Percentiles rank a stretch among this genome's conserved stretches.
These are phyloP conservation scores for Sepiola atlantica DNA, from an alignment of 2,888 invertebrate genomes.

Conservation along the genomic window DNA sequence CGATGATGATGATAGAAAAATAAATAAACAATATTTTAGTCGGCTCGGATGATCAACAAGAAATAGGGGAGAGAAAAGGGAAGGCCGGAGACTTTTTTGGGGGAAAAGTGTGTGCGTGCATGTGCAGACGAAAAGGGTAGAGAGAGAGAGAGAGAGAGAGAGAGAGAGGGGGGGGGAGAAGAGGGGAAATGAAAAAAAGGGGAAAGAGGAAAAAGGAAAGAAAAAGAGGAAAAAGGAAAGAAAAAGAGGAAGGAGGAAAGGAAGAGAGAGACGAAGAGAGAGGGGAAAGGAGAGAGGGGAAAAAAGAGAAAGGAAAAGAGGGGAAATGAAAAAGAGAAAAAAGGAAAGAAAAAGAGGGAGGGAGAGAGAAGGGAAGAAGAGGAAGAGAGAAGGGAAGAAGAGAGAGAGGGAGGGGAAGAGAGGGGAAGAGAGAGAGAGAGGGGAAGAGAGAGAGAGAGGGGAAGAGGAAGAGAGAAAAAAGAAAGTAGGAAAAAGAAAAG, in stretches of 20 bases:
- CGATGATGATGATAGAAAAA: not conserved
- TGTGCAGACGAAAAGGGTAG: not conserved
- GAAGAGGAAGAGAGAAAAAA: not conserved
- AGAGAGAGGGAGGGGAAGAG: not conserved
- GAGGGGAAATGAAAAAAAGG: too few species aligned
- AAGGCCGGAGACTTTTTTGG: not conserved
- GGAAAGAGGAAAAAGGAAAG: not conserved
- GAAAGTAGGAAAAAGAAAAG: not conserved
- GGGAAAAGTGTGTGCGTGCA: not conserved
- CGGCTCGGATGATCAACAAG: not conserved
- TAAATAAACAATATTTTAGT: not conserved
- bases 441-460: not conserved
- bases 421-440: not conserved
- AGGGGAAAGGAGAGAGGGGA: not conserved
- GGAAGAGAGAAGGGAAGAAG: not conserved
- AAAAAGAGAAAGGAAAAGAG: not conserved
- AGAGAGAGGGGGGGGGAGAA: not conserved
- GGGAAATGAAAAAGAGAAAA: not conserved
- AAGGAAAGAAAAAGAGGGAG: not conserved
- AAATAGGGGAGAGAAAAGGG: not conserved
- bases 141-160: not conserved
- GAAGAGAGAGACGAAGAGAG: not conserved
- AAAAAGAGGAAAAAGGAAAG: not conserved
- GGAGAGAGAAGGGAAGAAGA: not conserved
- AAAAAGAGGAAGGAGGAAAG: not conserved